Percentiles rank a stretch among this genome's conserved stretches.
Evolutionary conservation across 2,113 vertebrate species (phyloP).

Genomic region (Bubalus kerabau): DNA sequence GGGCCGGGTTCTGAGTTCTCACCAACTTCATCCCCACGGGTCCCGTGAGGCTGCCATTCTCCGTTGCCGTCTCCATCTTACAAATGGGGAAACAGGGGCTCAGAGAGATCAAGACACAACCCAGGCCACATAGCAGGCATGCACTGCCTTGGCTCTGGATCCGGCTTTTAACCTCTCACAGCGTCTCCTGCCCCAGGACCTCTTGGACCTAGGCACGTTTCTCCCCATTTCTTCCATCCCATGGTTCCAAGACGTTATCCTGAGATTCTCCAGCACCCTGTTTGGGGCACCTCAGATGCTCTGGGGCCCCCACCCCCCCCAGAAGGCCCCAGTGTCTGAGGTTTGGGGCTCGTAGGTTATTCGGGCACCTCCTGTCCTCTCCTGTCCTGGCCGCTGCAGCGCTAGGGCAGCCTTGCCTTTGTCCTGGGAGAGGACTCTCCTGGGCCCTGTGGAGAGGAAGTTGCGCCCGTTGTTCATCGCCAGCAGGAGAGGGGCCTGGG

Average conservation of each 20-base stretch:
- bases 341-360: neutral
- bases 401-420: neutral
- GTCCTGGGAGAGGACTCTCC: neutral
- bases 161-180: neutral
- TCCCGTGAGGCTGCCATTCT: neutral
- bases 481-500: neutral
- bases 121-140: neutral
- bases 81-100: neutral
- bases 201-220: neutral
- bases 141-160: neutral
- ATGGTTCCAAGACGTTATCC: neutral
- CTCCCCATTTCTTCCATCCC: neutral
- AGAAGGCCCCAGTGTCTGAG: neutral
- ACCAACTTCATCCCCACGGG: neutral
- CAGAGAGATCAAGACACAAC: neutral
- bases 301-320: neutral
- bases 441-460: neutral
- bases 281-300: neutral
- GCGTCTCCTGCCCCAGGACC: neutral
- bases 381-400: neutral
- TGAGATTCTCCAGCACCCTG: neutral
- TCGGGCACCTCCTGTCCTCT: neutral
- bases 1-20: neutral
- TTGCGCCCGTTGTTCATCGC: rapidly evolving
- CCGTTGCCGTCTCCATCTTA: neutral